These are phyloP conservation scores for Leucoma salicis DNA, from an alignment of 2,888 invertebrate species.

Conservation along the genomic window DNA sequence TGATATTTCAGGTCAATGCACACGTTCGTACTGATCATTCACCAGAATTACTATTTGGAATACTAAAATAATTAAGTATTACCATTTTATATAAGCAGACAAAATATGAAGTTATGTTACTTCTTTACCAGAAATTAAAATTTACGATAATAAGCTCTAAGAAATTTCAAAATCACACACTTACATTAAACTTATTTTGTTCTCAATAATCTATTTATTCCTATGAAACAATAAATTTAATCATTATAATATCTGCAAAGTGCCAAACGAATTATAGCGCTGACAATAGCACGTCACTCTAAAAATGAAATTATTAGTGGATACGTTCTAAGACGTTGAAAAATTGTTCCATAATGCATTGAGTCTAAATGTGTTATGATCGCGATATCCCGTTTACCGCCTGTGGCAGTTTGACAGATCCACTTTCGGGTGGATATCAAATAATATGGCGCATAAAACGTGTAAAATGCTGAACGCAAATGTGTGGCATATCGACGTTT, in stretches of 20 bases:
- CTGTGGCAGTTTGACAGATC: slow-evolving; percentile 44
- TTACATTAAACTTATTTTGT: too few relatives aligned
- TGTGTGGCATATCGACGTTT: slow-evolving; percentile 8
- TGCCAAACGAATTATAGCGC: neutral
- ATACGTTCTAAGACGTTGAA: slow-evolving; percentile 34
- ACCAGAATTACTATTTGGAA: too few relatives aligned
- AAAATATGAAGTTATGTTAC: too few relatives aligned
- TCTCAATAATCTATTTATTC: neutral
- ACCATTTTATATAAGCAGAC: too few relatives aligned
- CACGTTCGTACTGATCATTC: too few relatives aligned
- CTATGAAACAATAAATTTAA: neutral
- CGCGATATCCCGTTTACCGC: slow-evolving; percentile 49
- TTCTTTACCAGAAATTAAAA: too few relatives aligned
- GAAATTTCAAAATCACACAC: too few relatives aligned
- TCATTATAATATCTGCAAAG: neutral
- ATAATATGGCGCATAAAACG: slow-evolving; percentile 17
- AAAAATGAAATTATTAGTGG: neutral
- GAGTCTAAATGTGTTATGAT: slow-evolving; percentile 43
- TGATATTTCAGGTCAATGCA: too few relatives aligned
- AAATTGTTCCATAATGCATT: slow-evolving; percentile 39
- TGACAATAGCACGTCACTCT: neutral
- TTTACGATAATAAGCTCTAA: too few relatives aligned
- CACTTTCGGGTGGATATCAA: slow-evolving; percentile 36
- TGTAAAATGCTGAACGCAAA: slow-evolving; percentile 22
- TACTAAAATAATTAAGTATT: too few relatives aligned